Conservation (phyloP, 1,140 invertebrate genomes). For the Sarcophaga peregrina region DNA sequence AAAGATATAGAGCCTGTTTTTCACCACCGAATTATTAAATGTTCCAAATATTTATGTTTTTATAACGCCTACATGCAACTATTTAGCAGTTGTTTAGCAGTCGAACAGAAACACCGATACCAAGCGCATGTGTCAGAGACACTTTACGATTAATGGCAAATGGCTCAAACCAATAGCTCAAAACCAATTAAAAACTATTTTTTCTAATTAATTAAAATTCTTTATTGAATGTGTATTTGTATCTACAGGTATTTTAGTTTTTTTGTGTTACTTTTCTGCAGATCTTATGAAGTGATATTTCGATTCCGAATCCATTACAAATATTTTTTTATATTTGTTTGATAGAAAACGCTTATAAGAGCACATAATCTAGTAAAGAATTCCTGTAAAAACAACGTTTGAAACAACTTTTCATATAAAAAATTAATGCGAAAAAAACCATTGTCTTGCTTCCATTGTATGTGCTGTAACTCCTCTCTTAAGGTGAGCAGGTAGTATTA, state of each 20-base stretch:
- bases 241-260: background rate
- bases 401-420: conserved; percentile 2
- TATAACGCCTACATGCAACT: conserved; percentile 25
- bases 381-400: background rate
- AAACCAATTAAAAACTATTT: conserved; percentile 23
- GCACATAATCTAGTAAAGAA: conserved; percentile 27
- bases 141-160: conserved; percentile 34
- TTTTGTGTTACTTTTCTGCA: background rate
- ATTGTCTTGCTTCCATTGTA: background rate
- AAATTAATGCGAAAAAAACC: conserved; percentile 18
- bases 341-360: background rate
- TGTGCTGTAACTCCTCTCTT: background rate
- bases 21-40: conserved; percentile 21
- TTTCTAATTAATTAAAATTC: conserved; percentile 39
- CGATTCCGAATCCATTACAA: background rate
- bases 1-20: background rate
- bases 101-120: background rate
- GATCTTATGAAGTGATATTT: conserved; percentile 27
- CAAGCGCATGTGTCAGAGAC: background rate
- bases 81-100: conserved; percentile 34
- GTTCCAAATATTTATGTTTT: conserved; percentile 34
- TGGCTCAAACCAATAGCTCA: background rate
- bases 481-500: background rate
- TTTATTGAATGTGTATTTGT: background rate
- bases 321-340: background rate